Base-by-base conservation (phyloP, 2,888 invertebrate species). In the Drymonia ruficornis region DNA sequence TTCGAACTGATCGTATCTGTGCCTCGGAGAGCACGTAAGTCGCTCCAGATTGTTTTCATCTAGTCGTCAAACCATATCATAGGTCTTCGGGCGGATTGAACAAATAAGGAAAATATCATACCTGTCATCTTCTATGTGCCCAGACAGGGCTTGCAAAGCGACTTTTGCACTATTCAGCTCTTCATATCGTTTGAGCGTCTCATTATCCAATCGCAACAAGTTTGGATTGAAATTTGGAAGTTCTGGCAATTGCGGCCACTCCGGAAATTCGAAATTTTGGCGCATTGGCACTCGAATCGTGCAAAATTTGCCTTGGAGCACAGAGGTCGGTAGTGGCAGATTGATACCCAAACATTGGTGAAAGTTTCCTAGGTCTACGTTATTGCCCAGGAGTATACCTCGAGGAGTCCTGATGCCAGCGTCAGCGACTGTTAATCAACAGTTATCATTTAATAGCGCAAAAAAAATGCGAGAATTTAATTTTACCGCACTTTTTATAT, bases 221-320 rank as follows among this genome's bases (percentile, higher is more conserved):
- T 16, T 28, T 15, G 29, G 46, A 29, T 46, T 29, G 29, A 46
- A 46, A 15, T 29, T 11, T 9, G 29, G 42, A 16, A 6, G 1
- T 2, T 34, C 48, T 29, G 16, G 16, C 42, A 36, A 0, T n/a
- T 9, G 5, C 47, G 51, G 44, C 34, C 55, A 57, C 18, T 51
- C 43, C 7, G 70, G 71, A 12, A 68, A 42, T 1, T 56, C 8
- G 2, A 63, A 61, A 16, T 52, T 67, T 60, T 78, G 81, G 11
- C 61, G 50, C 31, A 76, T 5, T 0, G 80, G 78, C 2, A 81
- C 64, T 1, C 36, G 43, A 18, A 83, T 80, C 34, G 81, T 65
- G 40, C 87, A 87, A 50, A 78, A 83, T 57, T 84, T 84, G 7
- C 84, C 83, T 61, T 76, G 66, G 1, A 83, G 69, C 11, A 64